phyloP scores from a whole-genome alignment of 2,113 vertebrate genomes.

The Loxodonta africana region DNA sequence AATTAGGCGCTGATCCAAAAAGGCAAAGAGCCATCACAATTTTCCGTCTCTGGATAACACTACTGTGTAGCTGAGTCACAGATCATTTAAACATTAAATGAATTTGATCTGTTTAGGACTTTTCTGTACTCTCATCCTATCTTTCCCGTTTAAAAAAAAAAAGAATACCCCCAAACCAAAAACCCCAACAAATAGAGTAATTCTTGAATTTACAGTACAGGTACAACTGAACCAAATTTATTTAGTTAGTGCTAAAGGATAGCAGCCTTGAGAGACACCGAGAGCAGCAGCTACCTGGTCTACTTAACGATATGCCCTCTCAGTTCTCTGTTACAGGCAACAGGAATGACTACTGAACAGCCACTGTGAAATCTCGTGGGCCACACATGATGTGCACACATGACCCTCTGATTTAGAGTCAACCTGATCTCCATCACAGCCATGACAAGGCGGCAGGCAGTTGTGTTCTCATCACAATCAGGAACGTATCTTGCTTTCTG shows the following conservation, averaged over 20 bases:
- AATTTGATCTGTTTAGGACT: not conserved
- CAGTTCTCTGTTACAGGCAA: conserved; percentile 61
- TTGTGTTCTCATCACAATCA: conserved; percentile 59
- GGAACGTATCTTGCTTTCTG: conserved; percentile 69
- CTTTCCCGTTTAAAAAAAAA: not conserved
- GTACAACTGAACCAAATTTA: conserved; percentile 81
- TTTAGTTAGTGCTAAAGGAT: conserved; percentile 80
- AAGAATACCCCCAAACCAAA: not conserved
- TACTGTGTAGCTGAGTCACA: not conserved
- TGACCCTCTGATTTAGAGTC: conserved; percentile 37
- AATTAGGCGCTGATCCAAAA: not conserved
- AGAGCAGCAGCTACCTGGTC: conserved; percentile 80
- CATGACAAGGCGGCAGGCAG: conserved; percentile 54
- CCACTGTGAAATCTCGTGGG: conserved; percentile 64
- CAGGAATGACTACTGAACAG: conserved; percentile 75
- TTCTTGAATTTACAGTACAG: conserved; percentile 73
- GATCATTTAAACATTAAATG: not conserved
- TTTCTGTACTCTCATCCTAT: not conserved
- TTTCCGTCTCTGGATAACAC: not conserved
- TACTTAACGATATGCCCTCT: conserved; percentile 58
- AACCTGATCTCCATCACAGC: not conserved
- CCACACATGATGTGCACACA: not conserved
- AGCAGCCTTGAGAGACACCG: conserved; percentile 81
- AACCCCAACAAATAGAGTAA: not conserved
- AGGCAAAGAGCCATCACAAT: not conserved